Conservation (phyloP, 1,140 invertebrate genomes). For the Tetragnatha versicolor region DNA sequence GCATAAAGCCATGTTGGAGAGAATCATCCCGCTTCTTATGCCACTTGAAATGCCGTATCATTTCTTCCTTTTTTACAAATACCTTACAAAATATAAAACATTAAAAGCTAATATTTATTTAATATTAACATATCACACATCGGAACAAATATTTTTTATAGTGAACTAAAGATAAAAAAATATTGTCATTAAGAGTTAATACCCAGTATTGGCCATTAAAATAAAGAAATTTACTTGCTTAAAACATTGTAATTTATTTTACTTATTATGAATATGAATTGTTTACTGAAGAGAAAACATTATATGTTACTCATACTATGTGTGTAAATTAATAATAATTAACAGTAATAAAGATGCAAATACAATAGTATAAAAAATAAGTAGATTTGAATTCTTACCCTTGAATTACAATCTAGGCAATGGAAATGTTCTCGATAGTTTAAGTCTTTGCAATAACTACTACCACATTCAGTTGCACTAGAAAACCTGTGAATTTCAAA, state of each 20-base stretch:
- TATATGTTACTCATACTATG: background rate
- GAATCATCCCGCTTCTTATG: constrained; percentile 98
- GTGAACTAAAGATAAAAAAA: too few relatives aligned
- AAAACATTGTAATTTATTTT: too few relatives aligned
- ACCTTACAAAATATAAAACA: constrained; percentile 68
- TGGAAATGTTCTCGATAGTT: constrained; percentile 95
- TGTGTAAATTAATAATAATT: background rate
- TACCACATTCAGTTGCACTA: constrained; percentile 79
- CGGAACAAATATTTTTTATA: too few relatives aligned
- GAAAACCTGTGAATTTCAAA: constrained; percentile 67
- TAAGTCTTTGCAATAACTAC: constrained; percentile 79
- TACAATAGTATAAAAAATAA: background rate
- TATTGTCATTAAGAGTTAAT: too few relatives aligned
- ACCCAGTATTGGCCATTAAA: too few relatives aligned
- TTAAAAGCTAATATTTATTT: background rate
- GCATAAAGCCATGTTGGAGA: constrained; percentile 94
- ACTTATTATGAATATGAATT: background rate
- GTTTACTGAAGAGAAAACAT: background rate
- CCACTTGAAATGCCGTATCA: constrained; percentile 99
- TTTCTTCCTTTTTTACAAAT: constrained; percentile 97
- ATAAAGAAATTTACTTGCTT: too few relatives aligned
- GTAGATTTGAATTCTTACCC: constrained; percentile 61
- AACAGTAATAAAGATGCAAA: background rate
- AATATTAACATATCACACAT: background rate
- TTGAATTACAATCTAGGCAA: constrained; percentile 86